Evolutionary conservation across 2,797 vertebrate species (phyloP), one percentile per base, ranked within the genome.

Genomic region (Dendrocincla tyrannina): DNA sequence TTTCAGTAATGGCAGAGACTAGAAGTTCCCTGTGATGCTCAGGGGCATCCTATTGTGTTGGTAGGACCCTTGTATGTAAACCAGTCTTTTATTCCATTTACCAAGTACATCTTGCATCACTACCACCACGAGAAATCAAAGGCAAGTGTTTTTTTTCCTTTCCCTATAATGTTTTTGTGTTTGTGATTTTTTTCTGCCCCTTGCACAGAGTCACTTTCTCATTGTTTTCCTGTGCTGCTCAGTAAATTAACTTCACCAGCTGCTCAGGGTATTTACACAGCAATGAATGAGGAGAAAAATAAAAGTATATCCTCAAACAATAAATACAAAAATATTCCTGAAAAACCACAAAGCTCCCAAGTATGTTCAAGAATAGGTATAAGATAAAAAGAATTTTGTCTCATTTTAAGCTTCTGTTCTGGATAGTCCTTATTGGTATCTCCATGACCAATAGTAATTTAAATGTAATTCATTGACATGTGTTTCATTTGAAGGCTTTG

Each of bases 401-500:
- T 64, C 17, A 41, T 72, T 92, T 95, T 42, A 80, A 83, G 11
- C 49, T 39, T 10, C 14, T 88, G 0, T 33, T 74, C 44, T 78
- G 42, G 7, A 22, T 64, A 41, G 49, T 49, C 4, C 5, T 68
- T 83, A 18, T 46, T 53, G 22, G 11, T 41, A 73, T 64, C 74
- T 78, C 39, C 33, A 28, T 46, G 30, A 60, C 27, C 23, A 55
- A 6, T 22, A 83, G 8, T 17, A 72, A 35, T 73, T 69, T 35
- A 44, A 88, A 79, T 68, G 56, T 56, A 60, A 74, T 72, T 82
- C 35, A 66, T 72, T 76, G 30, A 59, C 12, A 7, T 76, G 11
- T 92, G 72, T 95, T 97, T 84, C 17, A 10, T 90, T 96, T 93
- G 18, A 97, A 99, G 99, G 99, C 32, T 99, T 99, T 96, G 99